Evolutionary conservation across 2,113 vertebrate species (phyloP).

Genomic region (Steatornis caripensis): DNA sequence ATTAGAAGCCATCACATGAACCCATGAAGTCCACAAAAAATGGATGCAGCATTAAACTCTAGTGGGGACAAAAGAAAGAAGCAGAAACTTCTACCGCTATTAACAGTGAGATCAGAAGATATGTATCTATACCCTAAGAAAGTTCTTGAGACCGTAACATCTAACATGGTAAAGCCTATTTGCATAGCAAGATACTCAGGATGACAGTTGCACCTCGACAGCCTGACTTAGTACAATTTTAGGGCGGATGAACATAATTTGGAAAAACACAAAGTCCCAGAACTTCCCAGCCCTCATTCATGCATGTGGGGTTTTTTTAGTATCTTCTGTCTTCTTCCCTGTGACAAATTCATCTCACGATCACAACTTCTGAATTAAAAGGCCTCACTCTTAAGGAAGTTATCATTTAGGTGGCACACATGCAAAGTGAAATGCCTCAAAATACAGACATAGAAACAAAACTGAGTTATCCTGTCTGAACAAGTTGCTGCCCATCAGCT

Average conservation of each 20-base stretch:
- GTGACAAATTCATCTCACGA: neutral
- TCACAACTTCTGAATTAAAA: neutral
- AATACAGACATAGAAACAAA: neutral
- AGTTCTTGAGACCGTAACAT: neutral
- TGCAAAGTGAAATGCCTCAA: neutral
- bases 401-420: neutral
- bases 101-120: neutral
- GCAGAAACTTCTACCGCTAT: neutral
- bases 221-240: neutral
- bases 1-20: neutral
- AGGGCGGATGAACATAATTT: neutral
- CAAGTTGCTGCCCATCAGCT: neutral
- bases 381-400: neutral
- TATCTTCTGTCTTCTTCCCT: neutral
- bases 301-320: neutral
- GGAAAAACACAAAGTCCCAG: neutral
- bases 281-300: neutral
- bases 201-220: neutral
- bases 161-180: neutral
- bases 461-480: neutral
- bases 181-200: neutral
- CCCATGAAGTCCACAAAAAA: neutral
- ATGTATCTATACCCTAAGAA: neutral
- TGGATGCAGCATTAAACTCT: neutral
- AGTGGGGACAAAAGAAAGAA: neutral